phyloP scores from a whole-genome alignment of 2,888 invertebrate genomes.

The Scaptomyza parva region DNA sequence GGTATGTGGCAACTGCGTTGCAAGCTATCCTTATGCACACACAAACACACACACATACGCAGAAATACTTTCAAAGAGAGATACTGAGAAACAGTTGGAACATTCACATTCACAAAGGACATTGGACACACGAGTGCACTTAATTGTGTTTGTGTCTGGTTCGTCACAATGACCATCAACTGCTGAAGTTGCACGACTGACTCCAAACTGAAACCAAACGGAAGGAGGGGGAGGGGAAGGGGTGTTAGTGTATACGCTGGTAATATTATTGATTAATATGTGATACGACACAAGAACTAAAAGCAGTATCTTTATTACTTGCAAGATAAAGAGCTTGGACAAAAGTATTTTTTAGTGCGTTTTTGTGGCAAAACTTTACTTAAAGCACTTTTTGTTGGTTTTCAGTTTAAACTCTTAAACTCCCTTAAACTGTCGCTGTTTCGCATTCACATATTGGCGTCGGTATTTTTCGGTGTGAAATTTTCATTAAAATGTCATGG shows the following conservation, averaged over 20 bases:
- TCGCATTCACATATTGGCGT: constrained; percentile 5
- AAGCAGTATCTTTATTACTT: constrained; percentile 1
- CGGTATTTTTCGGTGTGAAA: not conserved
- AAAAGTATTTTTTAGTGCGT: not conserved
- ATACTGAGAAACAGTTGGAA: constrained; percentile 11
- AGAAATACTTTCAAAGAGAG: too few species aligned
- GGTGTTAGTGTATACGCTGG: not conserved
- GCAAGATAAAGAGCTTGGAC: not conserved
- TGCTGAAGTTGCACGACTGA: constrained; percentile 27
- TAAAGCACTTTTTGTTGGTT: not conserved
- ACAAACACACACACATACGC: constrained; percentile 19
- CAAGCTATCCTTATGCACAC: constrained; percentile 46
- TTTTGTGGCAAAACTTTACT: too few species aligned
- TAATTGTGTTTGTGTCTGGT: constrained; percentile 64
- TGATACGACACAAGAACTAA: constrained; percentile 2
- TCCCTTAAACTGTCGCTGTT: not conserved
- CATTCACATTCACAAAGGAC: constrained; percentile 37
- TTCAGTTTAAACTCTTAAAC: too few species aligned
- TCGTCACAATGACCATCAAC: constrained; percentile 41
- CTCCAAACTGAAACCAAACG: constrained; percentile 32
- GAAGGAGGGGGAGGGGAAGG: not conserved
- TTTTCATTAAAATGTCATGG: constrained; percentile 36
- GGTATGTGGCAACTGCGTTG: constrained; percentile 47
- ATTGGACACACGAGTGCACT: constrained; percentile 59
- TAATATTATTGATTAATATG: constrained; percentile 25